Evolutionary conservation across 2,797 vertebrate genomes (phyloP).

Genomic region (Champsocephalus esox): DNA sequence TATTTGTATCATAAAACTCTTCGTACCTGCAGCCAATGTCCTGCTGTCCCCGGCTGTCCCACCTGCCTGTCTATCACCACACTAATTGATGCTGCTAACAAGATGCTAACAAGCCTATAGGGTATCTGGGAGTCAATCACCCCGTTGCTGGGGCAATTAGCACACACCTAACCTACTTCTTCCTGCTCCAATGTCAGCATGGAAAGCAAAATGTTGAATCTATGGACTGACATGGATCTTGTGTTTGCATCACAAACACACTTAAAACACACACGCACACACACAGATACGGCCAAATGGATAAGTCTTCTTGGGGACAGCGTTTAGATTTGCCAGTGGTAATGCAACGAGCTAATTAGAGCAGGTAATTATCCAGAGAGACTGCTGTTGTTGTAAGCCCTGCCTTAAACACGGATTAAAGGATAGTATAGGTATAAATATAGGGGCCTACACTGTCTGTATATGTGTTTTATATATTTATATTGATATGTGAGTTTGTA

Average conservation of each 20-base stretch:
- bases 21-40: slow-evolving; percentile 23
- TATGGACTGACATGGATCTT: slow-evolving; percentile 3
- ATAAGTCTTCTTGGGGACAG: slow-evolving; percentile 31
- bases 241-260: slow-evolving; percentile 8
- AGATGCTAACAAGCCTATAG: slow-evolving; percentile 57
- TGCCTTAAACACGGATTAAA: slow-evolving; percentile 24
- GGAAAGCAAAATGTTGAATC: slow-evolving; percentile 28
- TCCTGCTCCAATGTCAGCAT: slow-evolving; percentile 32
- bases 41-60: slow-evolving; percentile 13
- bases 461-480: background rate
- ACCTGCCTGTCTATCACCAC: slow-evolving; percentile 38
- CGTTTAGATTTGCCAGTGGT: slow-evolving; percentile 31
- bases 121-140: slow-evolving; percentile 44
- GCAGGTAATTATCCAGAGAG: slow-evolving; percentile 39
- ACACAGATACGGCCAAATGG: slow-evolving; percentile 25
- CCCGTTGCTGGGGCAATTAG: slow-evolving; percentile 48
- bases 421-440: background rate
- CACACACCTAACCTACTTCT: slow-evolving; percentile 39
- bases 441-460: background rate
- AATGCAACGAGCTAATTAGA: slow-evolving; percentile 50
- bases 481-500: background rate
- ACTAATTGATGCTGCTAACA: slow-evolving; percentile 62
- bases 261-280: background rate
- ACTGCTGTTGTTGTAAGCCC: slow-evolving; percentile 25
- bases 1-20: slow-evolving; percentile 20